Percentiles rank a stretch among this genome's conserved stretches.
Conservation (phyloP, 2,888 invertebrate genomes). For the Andrena haemorrhoa region DNA sequence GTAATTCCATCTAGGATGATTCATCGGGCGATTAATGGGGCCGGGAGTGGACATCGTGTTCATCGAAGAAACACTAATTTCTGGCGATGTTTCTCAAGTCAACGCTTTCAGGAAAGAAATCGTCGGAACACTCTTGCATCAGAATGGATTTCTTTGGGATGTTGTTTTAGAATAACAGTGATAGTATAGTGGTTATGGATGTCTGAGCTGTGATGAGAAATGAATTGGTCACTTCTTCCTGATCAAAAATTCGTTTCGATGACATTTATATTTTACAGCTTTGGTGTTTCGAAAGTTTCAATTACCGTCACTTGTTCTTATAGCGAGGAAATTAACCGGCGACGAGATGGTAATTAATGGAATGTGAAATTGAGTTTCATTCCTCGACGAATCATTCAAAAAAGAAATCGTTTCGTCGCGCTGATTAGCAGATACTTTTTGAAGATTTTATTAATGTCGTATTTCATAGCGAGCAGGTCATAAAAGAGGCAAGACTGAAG, state of each 20-base stretch:
- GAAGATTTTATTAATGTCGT: slow-evolving; percentile 22
- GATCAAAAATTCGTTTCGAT: not conserved
- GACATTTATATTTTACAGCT: not conserved
- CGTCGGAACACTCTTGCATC: too few relatives aligned
- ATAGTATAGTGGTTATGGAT: too few relatives aligned
- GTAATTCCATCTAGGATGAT: slow-evolving; percentile 11
- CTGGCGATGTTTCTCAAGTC: too few relatives aligned
- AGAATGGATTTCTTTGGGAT: too few relatives aligned
- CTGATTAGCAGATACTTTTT: slow-evolving; percentile 3
- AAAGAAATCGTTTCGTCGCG: slow-evolving; percentile 10
- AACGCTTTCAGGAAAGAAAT: too few relatives aligned
- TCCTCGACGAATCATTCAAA: not conserved
- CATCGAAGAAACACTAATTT: too few relatives aligned
- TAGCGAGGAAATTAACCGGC: not conserved
- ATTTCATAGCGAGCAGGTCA: slow-evolving; percentile 4
- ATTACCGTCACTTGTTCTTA: not conserved
- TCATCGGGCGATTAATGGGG: not conserved
- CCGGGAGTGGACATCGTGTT: too few relatives aligned
- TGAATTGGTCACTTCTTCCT: not conserved
- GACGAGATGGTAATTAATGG: not conserved
- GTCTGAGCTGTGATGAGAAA: too few relatives aligned
- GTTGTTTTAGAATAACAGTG: too few relatives aligned
- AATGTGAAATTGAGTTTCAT: slow-evolving; percentile 3
- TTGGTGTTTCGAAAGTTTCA: slow-evolving; percentile 4
- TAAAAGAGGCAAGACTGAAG: not conserved